phyloP scores from a whole-genome alignment of 2,888 invertebrate species.

The Muschampia plurimacula region DNA sequence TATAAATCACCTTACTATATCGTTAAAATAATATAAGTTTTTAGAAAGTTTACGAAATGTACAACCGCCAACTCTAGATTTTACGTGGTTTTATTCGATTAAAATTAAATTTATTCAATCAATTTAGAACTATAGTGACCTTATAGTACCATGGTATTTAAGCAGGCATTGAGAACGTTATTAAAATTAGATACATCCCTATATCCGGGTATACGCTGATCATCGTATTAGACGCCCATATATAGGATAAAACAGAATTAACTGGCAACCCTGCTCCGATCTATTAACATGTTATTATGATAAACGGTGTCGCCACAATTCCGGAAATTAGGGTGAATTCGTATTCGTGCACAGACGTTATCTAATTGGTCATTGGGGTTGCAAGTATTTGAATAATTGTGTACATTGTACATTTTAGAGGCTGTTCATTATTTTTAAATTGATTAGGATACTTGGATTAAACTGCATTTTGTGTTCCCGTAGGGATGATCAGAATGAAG shows the following conservation, averaged over 20 bases:
- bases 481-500: too few relatives aligned
- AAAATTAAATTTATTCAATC: background rate
- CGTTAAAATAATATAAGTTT: too few relatives aligned
- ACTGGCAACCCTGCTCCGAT: conserved; percentile 17
- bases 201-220: too few relatives aligned
- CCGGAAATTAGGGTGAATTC: conserved; percentile 56
- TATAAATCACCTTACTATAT: too few relatives aligned
- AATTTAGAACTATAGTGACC: background rate
- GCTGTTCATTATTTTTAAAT: conserved; percentile 18
- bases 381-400: conserved; percentile 51
- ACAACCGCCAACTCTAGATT: too few relatives aligned
- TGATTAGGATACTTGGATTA: background rate
- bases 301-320: conserved; percentile 65
- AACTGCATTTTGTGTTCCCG: background rate
- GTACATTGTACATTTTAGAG: conserved; percentile 46
- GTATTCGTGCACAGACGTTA: conserved; percentile 15
- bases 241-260: background rate
- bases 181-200: background rate
- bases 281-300: conserved; percentile 71
- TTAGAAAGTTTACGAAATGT: too few relatives aligned
- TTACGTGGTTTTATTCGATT: too few relatives aligned
- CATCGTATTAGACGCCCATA: background rate
- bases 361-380: conserved; percentile 26
- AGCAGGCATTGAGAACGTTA: background rate
- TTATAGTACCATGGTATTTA: background rate